phyloP scores from a whole-genome alignment of 1,140 invertebrate genomes.

The Mactra quadrangularis region DNA sequence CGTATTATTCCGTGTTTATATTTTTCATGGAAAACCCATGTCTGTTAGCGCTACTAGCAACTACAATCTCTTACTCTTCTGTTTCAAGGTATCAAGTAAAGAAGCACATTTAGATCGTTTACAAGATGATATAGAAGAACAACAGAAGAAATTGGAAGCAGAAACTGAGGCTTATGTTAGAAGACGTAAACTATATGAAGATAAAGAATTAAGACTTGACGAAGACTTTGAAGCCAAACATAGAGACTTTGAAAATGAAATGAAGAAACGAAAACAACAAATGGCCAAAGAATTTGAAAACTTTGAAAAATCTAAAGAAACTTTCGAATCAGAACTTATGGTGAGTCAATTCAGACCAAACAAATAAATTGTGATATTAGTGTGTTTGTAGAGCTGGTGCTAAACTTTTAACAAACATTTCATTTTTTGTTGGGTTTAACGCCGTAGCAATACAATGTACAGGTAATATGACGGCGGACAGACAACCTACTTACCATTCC shows the following conservation, averaged over 20 bases:
- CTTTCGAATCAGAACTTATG: conserved; percentile 75
- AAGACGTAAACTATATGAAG: conserved; percentile 68
- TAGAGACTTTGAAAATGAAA: conserved; percentile 64
- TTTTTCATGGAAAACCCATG: too few species aligned
- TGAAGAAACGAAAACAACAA: conserved; percentile 61
- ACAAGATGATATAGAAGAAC: conserved; percentile 68
- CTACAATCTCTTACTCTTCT: too few species aligned
- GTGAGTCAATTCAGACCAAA: too few species aligned
- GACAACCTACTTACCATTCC: too few species aligned
- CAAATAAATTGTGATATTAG: too few species aligned
- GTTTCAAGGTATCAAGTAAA: conserved; percentile 49
- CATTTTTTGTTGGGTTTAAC: too few species aligned
- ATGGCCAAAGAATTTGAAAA: conserved; percentile 65
- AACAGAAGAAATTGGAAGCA: conserved; percentile 69
- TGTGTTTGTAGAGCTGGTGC: too few species aligned
- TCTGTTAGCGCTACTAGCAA: too few species aligned
- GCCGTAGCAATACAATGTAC: too few species aligned
- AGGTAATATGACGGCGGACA: too few species aligned
- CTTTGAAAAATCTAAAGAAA: conserved; percentile 72
- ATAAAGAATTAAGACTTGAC: conserved; percentile 70
- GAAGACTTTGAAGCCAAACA: conserved; percentile 68
- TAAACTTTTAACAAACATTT: too few species aligned
- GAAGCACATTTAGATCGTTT: conserved; percentile 66
- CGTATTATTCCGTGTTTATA: too few species aligned
- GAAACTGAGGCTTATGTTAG: conserved; percentile 70